phyloP scores from a whole-genome alignment of 2,113 vertebrate species.

The Sigmodon hispidus region DNA sequence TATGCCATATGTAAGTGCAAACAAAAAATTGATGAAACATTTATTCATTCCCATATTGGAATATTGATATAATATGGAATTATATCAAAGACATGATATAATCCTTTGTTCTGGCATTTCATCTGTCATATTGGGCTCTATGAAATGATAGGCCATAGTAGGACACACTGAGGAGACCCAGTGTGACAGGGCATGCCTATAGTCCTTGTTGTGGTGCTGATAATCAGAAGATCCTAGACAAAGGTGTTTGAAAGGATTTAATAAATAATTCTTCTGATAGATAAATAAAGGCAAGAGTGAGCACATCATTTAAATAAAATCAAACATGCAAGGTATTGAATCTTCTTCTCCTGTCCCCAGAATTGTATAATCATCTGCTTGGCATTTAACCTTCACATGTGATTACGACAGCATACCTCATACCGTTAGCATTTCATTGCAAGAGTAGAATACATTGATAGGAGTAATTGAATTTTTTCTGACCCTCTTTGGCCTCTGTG shows the following conservation, averaged over 20 bases:
- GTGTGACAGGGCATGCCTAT: conserved; percentile 64
- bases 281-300: conserved; percentile 53
- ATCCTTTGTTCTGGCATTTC: conserved; percentile 65
- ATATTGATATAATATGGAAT: no score
- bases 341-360: background rate
- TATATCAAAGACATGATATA: conserved; percentile 69
- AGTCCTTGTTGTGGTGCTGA: background rate
- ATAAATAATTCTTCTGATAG: conserved; percentile 14
- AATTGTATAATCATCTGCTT: conserved; percentile 59
- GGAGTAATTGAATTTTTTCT: conserved; percentile 75
- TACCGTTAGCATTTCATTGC: background rate
- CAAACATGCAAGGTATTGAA: background rate
- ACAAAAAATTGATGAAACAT: conserved; percentile 64
- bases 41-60: conserved; percentile 77
- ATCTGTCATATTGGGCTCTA: conserved; percentile 74
- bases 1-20: conserved; percentile 12
- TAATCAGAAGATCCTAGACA: conserved; percentile 39
- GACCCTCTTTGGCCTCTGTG: conserved; percentile 69
- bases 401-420: conserved; percentile 53
- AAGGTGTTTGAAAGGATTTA: conserved; percentile 20
- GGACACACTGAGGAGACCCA: conserved; percentile 74
- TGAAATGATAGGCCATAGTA: conserved; percentile 78
- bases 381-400: conserved; percentile 60
- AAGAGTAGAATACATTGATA: conserved; percentile 59
- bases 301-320: conserved; percentile 46